Evolutionary conservation across 1,140 invertebrate species (phyloP).

Genomic region (Drosophila neocordata): DNA sequence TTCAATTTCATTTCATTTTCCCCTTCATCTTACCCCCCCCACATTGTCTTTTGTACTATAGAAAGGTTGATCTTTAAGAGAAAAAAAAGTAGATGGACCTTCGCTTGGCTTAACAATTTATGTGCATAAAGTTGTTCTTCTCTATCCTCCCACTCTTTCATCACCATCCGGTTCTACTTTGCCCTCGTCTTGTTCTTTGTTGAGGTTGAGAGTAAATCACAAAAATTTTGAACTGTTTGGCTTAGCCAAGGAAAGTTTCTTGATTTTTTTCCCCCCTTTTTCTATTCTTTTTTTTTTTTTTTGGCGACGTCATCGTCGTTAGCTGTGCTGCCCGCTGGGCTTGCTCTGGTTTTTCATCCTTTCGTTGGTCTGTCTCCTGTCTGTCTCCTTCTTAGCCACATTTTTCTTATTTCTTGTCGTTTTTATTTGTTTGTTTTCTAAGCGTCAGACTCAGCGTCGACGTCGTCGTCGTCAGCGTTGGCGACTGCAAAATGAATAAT

Average conservation of each 20-base stretch:
- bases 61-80: conserved; percentile 4
- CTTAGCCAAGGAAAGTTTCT: conserved; percentile 57
- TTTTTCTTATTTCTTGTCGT: conserved; percentile 12
- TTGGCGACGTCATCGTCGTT: conserved; percentile 29
- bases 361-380: conserved; percentile 4
- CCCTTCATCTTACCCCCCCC: neutral
- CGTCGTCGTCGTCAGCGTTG: neutral
- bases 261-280: conserved; percentile 27
- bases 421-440: conserved; percentile 16
- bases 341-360: conserved; percentile 44
- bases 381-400: neutral
- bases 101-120: conserved; percentile 61
- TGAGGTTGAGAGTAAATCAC: conserved; percentile 55
- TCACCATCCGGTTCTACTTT: neutral
- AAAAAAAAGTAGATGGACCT: conserved; percentile 7
- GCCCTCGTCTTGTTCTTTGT: conserved; percentile 27
- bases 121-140: conserved; percentile 64
- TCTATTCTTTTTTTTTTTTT: conserved; percentile 5
- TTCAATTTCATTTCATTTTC: neutral
- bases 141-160: neutral
- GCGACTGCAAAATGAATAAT: conserved; percentile 74
- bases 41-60: conserved; percentile 2
- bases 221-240: conserved; percentile 71
- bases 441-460: neutral
- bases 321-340: conserved; percentile 21